Percentiles rank a stretch among this genome's conserved stretches.
Evolutionary conservation across 2,888 invertebrate species (phyloP).

Genomic region (Chydorus sphaericus): DNA sequence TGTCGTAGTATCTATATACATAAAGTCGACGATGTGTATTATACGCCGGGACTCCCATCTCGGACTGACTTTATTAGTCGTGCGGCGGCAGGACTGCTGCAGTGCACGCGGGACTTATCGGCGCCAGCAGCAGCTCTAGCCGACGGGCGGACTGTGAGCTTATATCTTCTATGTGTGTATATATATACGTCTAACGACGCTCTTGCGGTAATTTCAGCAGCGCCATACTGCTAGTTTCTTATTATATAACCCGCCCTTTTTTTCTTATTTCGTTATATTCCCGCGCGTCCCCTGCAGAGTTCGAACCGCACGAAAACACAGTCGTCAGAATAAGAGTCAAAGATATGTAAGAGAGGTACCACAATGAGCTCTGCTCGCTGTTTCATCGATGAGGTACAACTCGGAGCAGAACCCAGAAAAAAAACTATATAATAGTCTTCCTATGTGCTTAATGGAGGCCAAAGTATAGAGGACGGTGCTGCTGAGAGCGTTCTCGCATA

Average conservation of each 20-base stretch:
- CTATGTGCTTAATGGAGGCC: not conserved
- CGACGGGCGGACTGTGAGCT: not conserved
- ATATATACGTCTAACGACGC: not conserved
- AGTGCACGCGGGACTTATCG: not conserved
- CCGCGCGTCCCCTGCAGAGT: not conserved
- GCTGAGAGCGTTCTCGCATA: not conserved
- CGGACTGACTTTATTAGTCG: not conserved
- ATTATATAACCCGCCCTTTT: not conserved
- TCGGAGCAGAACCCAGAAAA: not conserved
- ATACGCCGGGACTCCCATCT: not conserved
- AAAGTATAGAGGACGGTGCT: slow-evolving; percentile 1
- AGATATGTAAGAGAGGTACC: no score
- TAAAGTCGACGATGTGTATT: slow-evolving; percentile 3
- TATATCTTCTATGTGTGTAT: no score
- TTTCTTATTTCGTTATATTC: not conserved
- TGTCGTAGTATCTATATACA: not conserved
- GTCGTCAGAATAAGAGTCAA: no score
- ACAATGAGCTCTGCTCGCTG: not conserved
- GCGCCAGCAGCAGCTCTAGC: not conserved
- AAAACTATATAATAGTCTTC: not conserved
- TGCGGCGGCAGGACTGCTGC: not conserved
- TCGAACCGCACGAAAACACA: no score
- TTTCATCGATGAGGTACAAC: slow-evolving; percentile 4
- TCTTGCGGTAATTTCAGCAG: slow-evolving; percentile 5
- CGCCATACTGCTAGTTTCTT: not conserved